Conservation (phyloP, 2,888 invertebrate species). For the Andrena hattorfiana region DNA sequence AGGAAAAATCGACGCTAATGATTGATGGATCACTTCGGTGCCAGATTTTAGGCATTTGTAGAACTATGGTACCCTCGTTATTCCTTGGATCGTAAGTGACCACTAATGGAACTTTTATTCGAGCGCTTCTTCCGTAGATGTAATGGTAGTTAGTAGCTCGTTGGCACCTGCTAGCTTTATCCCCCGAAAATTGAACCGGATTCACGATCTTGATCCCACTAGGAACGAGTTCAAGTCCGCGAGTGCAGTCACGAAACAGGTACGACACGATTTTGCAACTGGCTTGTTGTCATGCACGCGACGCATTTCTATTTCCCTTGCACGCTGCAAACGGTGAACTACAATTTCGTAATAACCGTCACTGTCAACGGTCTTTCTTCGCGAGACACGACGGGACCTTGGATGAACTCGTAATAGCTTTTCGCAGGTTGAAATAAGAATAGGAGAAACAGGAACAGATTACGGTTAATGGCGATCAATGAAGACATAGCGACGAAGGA, state of each 20-base stretch:
- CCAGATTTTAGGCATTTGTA: too few species aligned
- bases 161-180: too few species aligned
- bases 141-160: too few species aligned
- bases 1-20: too few species aligned
- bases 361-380: constrained; percentile 10
- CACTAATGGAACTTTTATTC: too few species aligned
- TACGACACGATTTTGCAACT: constrained; percentile 28
- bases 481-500: too few species aligned
- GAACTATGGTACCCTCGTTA: too few species aligned
- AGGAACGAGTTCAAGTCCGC: constrained; percentile 30
- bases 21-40: too few species aligned
- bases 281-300: constrained; percentile 25
- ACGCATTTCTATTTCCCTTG: constrained; percentile 11
- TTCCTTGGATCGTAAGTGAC: too few species aligned
- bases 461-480: background rate
- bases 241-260: constrained; percentile 1
- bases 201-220: constrained; percentile 13
- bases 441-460: background rate
- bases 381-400: background rate
- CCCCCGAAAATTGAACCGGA: background rate
- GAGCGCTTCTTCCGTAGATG: too few species aligned
- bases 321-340: background rate
- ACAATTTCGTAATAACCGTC: constrained; percentile 41
- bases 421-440: background rate
- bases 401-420: background rate